Evolutionary conservation across 2,113 vertebrate species (phyloP).

Genomic region (Haplochromis vanheusdeni): DNA sequence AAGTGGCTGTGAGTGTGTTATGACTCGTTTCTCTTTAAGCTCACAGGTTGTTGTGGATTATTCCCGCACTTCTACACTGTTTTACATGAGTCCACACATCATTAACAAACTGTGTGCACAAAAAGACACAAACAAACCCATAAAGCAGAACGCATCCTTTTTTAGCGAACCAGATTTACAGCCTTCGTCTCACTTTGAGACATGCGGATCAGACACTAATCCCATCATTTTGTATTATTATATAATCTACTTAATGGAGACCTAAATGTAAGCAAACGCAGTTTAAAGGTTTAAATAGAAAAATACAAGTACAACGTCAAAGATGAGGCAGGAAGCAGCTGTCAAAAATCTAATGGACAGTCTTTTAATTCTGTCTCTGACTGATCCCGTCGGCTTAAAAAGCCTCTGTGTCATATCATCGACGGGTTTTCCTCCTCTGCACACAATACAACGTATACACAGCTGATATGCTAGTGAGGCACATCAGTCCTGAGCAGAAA

Average conservation of each 20-base stretch:
- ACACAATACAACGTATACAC: background rate
- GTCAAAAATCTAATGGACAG: background rate
- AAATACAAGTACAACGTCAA: background rate
- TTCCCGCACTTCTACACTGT: rapidly evolving
- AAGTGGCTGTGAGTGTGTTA: background rate
- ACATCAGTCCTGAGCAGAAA: background rate
- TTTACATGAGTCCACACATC: background rate
- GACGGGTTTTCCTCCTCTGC: background rate
- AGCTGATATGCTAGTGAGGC: background rate
- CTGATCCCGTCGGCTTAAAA: background rate
- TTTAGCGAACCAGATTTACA: rapidly evolving
- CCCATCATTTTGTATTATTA: background rate
- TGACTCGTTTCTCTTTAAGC: background rate
- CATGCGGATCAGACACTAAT: background rate
- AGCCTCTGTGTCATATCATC: background rate
- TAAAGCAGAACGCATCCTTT: background rate
- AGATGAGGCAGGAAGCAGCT: background rate
- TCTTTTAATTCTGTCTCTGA: background rate
- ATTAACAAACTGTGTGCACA: background rate
- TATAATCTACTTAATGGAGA: background rate
- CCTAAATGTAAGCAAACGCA: background rate
- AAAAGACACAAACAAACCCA: background rate
- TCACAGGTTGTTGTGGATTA: background rate
- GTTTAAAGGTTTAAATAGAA: background rate
- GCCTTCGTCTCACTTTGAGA: background rate